Evolutionary conservation across 2,797 vertebrate genomes (phyloP).

Genomic region (Enteromius fasciolatus): DNA sequence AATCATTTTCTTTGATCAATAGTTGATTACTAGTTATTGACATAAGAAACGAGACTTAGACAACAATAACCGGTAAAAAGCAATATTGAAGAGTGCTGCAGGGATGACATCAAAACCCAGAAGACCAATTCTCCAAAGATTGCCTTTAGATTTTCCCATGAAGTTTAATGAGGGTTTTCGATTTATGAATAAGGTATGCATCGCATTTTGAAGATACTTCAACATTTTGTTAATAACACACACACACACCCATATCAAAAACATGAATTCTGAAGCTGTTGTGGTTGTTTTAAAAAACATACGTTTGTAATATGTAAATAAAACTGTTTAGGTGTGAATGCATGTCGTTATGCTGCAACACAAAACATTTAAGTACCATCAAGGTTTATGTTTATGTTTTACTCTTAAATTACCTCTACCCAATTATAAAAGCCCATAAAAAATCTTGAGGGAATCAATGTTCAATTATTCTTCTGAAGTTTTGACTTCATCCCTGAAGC

Average conservation of each 20-base stretch:
- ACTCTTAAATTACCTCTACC: neutral
- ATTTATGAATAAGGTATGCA: neutral
- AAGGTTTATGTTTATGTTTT: neutral
- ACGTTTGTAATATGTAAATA: neutral
- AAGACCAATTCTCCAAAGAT: neutral
- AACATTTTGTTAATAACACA: neutral
- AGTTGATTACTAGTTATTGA: slow-evolving; percentile 23
- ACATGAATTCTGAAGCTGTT: neutral
- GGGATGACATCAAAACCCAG: neutral
- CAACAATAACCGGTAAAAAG: neutral
- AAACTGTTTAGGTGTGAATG: neutral
- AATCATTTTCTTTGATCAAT: slow-evolving; percentile 1
- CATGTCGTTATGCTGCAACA: neutral
- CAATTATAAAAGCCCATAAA: neutral
- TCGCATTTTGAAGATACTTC: neutral
- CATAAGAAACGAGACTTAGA: slow-evolving; percentile 7
- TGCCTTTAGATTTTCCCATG: neutral
- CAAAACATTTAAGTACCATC: neutral
- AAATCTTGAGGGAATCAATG: neutral
- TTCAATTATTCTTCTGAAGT: neutral
- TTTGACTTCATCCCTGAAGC: neutral
- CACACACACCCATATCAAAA: neutral
- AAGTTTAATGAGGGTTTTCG: neutral
- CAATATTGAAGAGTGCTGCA: neutral
- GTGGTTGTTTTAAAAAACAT: neutral